A percentile compares a stretch with the other conserved stretches of the same genome.
Conservation (phyloP, 2,888 invertebrate species). For the Mactromeris polynyma region DNA sequence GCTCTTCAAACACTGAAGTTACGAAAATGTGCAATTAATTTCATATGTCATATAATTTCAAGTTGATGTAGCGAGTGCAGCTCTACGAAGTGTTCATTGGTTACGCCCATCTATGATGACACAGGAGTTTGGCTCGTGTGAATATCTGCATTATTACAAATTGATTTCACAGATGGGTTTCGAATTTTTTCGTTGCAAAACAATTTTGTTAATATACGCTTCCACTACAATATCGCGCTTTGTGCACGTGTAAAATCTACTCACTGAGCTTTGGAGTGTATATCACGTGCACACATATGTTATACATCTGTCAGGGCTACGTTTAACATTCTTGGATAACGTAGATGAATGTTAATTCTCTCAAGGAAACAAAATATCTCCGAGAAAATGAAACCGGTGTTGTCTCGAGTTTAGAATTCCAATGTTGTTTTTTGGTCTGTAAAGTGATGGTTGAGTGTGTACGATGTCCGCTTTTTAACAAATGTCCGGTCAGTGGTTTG, state of each 20-base stretch:
- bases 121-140: neutral
- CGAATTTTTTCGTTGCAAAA: neutral
- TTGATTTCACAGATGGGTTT: slow-evolving; percentile 9
- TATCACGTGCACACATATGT: neutral
- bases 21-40: neutral
- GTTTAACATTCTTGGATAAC: slow-evolving; percentile 14
- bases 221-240: slow-evolving; percentile 3
- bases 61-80: too few relatives aligned
- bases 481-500: neutral
- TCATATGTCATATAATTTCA: neutral
- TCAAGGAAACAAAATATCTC: neutral
- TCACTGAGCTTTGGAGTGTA: neutral
- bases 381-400: neutral
- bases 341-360: slow-evolving; percentile 14
- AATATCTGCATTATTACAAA: neutral
- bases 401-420: slow-evolving; percentile 1
- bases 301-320: slow-evolving; percentile 3
- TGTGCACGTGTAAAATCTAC: slow-evolving; percentile 18
- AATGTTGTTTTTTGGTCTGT: neutral
- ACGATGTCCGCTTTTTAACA: neutral
- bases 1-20: neutral
- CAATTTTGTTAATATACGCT: neutral
- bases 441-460: neutral
- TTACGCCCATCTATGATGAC: neutral
- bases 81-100: neutral